Base-by-base conservation (phyloP, 2,113 vertebrate species). In the Channa argus region DNA sequence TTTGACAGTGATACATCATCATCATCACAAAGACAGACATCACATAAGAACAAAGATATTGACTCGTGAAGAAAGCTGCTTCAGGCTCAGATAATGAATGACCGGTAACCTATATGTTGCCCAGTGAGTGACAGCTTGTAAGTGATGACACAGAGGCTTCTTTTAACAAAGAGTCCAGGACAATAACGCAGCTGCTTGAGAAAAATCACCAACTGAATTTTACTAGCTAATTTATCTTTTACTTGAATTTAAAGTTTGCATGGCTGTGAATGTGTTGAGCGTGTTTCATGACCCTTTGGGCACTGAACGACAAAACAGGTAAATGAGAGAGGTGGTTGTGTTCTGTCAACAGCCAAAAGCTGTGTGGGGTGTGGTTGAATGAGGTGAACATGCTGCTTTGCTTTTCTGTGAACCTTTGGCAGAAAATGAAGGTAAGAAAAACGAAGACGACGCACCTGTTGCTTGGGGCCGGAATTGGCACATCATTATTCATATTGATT, bases 91-190 rank as follows among this genome's bases (percentile, higher is more conserved):
- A 54, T 82, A 85, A 88, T 83, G 77, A 82, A 67, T 15, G 52
- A 54, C 50, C 60, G 45, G 49, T 53, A 58, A 63, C 15, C 51
- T 45, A 46, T 45, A 46, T 38, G 47, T 69, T 24, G 51, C 49
- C 12, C 58, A 38, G 15, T 67, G 77, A 86, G 65, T 64, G 81
- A 79, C 80, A 60, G 15, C 50, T 52, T 52, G 15, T 46, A 88
- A 88, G 63, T 84, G 87, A 85, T 39, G 82, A 88, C 68, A 60
- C 45, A 66, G 71, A 83, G 79, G 50, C 77, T 92, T 91, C 77
- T 77, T 84, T 79, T 81, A 74, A 83, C 75, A n/a, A 12, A 37
- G 62, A 3, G 76, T 61, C 41, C 33, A 2, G 1, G 33, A 62
- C 46, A 68, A 72, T 47, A 77, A 75, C 45, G 43, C 61, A 61